Conservation (phyloP, 2,888 invertebrate genomes). For the Tipula confusa region DNA sequence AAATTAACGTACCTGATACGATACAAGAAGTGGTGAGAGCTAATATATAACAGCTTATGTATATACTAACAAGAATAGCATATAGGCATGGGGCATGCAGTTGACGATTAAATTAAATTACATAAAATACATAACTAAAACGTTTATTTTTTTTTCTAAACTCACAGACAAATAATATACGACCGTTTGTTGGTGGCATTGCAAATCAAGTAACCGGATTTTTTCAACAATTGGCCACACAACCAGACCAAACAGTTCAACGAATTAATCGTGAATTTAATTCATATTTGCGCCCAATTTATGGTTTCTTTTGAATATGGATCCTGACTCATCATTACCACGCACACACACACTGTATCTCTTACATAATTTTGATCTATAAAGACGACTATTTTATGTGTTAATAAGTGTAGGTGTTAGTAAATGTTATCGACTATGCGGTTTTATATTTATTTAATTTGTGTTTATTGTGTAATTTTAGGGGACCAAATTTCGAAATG, state of each 20-base stretch:
- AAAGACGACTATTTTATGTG: neutral
- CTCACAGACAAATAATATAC: neutral
- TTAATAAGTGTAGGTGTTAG: neutral
- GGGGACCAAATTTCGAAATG: neutral
- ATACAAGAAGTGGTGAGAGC: constrained; percentile 6
- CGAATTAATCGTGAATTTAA: neutral
- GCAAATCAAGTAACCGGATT: neutral
- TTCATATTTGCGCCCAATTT: neutral
- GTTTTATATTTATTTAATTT: neutral
- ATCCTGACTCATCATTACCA: neutral
- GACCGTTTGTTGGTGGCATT: neutral
- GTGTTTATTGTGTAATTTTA: neutral
- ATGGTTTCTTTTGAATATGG: neutral
- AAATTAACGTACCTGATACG: constrained; percentile 29
- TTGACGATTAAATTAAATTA: too few species aligned
- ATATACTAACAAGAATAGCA: neutral
- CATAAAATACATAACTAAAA: neutral
- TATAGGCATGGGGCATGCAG: neutral
- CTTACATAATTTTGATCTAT: neutral
- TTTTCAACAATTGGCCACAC: neutral
- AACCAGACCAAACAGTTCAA: neutral
- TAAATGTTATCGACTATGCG: neutral
- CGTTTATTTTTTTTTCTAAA: neutral
- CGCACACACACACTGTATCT: too few species aligned
- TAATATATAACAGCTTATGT: neutral